phyloP scores from a whole-genome alignment of 2,113 vertebrate genomes.

The Triplophysa rosa region DNA sequence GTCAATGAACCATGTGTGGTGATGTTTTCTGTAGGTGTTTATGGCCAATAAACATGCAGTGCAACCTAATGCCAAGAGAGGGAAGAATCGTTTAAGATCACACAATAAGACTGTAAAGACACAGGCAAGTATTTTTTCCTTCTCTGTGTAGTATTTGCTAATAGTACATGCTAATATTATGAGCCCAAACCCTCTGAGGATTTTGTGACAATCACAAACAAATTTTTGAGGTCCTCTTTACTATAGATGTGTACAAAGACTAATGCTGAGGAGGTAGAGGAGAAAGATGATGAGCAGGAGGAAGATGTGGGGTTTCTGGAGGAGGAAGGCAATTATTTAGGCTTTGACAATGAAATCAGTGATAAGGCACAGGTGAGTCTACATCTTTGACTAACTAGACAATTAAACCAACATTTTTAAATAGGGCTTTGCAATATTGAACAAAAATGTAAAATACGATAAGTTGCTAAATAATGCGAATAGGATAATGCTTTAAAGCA shows the following conservation, averaged over 20 bases:
- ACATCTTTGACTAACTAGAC: background rate
- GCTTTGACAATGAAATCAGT: background rate
- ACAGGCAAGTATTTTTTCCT: background rate
- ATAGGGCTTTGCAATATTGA: too few species aligned
- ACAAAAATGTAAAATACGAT: too few species aligned
- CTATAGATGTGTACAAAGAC: background rate
- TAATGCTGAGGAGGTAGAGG: background rate
- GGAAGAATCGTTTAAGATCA: background rate
- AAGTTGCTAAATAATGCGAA: too few species aligned
- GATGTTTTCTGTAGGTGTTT: background rate
- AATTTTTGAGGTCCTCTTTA: background rate
- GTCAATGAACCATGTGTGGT: background rate
- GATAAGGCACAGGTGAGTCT: background rate
- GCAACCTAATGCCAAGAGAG: background rate
- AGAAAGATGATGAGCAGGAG: background rate
- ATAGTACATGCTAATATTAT: too few species aligned
- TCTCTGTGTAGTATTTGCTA: too few species aligned
- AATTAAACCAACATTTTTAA: background rate
- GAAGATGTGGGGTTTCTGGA: background rate
- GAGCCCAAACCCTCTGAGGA: too few species aligned
- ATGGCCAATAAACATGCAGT: background rate
- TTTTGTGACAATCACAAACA: background rate
- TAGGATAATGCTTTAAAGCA: too few species aligned
- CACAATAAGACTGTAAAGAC: background rate
- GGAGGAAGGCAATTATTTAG: background rate